Evolutionary conservation across 1,140 invertebrate genomes (phyloP), one percentile per base, ranked within the genome.

Genomic region (Rhyacophila brunnea): DNA sequence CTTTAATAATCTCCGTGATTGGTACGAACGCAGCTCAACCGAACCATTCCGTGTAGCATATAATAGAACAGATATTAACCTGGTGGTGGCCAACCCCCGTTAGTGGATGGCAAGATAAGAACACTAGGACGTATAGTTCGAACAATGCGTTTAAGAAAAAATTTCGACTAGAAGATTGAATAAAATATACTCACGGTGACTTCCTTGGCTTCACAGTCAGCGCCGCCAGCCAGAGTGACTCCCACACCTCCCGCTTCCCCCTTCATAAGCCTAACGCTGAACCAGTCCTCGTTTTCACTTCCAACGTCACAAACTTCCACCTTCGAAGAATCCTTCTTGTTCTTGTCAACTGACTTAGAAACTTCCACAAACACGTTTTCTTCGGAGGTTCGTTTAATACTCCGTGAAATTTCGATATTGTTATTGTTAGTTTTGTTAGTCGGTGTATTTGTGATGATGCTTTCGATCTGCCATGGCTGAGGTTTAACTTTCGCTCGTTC

Each of bases 171-270:
- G 17, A 1, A 32, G 14, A 14, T 23, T 40, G 40, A 55, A 18
- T 13, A 36, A 47, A 35, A 44, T 6, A 40, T 15, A 72, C 83
- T 79, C 74, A 92, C 90, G 58, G 91, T 94, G 45, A 95, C 93
- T 75, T 94, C 90, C 75, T 94, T 95, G 60, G 86, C 85, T 78
- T 95, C 92, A 72, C 92, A 93, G 69, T 95, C 92, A 4, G 86
- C 84, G 4, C 93, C 92, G 40, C 92, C 92, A 38, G 91, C 91
- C 45, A 95, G 73, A 5, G 90, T 93, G 42, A 95, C 89, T 11
- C 93, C 93, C 36, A 95, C 86, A 68, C 88, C 91, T 6, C 89
- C 85, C 19, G 85, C 86, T 6, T 83, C 78, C n/a, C 72, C 74
- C 53, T 71, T 69, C 52, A 69, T 69, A 14, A 78, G 67, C 34